Evolutionary conservation across 2,113 vertebrate genomes (phyloP).

Genomic region (Heterochromis multidens): DNA sequence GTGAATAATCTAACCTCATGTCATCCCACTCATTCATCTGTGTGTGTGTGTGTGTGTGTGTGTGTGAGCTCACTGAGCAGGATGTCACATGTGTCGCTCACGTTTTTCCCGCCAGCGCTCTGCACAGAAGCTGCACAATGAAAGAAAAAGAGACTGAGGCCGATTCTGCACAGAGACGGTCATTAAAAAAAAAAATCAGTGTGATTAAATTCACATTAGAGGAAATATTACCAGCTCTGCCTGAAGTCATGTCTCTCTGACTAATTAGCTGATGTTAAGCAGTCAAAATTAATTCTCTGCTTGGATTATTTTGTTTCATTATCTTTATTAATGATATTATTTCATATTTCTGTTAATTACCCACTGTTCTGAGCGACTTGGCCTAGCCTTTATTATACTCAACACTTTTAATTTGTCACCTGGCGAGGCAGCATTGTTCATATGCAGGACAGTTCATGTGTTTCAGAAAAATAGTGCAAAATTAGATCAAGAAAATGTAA

Average conservation of each 20-base stretch:
- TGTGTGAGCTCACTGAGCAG: not conserved
- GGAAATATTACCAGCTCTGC: not conserved
- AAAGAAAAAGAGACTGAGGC: not conserved
- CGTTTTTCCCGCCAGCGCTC: conserved; percentile 21
- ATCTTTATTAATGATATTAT: not conserved
- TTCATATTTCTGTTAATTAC: not conserved
- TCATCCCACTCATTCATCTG: conserved; percentile 3
- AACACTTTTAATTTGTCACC: not conserved
- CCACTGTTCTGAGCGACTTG: not conserved
- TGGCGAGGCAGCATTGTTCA: not conserved
- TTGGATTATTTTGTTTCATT: not conserved
- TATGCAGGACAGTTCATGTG: too few species aligned
- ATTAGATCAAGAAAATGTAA: too few species aligned
- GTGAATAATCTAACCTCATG: conserved; percentile 28
- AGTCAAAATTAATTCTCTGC: not conserved
- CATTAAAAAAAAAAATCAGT: not conserved
- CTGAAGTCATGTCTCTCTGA: not conserved
- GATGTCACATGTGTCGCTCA: conserved; percentile 22
- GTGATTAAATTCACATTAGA: not conserved
- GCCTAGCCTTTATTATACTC: not conserved
- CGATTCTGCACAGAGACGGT: not conserved
- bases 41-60: not conserved
- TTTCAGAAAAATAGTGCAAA: too few species aligned
- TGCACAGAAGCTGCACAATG: not conserved
- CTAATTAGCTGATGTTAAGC: not conserved